These are phyloP conservation scores for Syngnathus floridae DNA, from an alignment of 2,113 vertebrate species.

Conservation along the genomic window DNA sequence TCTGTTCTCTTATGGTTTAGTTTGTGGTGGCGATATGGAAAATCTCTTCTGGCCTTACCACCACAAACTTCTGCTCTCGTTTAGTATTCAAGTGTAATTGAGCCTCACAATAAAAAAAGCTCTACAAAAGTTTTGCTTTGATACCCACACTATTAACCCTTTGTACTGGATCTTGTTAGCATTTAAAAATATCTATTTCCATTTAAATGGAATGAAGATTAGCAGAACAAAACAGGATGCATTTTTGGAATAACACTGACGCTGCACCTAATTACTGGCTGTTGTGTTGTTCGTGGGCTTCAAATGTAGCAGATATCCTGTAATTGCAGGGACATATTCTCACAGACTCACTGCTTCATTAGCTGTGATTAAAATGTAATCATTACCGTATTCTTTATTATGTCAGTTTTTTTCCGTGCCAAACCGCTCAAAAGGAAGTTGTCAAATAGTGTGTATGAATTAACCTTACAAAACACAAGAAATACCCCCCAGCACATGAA, in stretches of 20 bases:
- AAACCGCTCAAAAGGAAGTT: slow-evolving; percentile 2
- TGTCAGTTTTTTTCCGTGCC: slow-evolving; percentile 18
- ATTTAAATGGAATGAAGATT: neutral
- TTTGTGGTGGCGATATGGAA: neutral
- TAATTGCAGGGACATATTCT: slow-evolving; percentile 22
- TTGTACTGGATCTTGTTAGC: neutral
- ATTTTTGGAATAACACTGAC: neutral
- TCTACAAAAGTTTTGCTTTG: neutral
- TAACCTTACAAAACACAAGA: neutral
- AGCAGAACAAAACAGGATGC: neutral
- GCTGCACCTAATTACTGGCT: neutral
- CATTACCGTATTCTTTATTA: slow-evolving; percentile 23
- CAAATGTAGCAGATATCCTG: slow-evolving; percentile 13
- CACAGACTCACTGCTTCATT: slow-evolving; percentile 27
- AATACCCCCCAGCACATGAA: slow-evolving; percentile 5
- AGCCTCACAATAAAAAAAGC: neutral
- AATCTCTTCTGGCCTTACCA: neutral
- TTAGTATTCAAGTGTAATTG: neutral
- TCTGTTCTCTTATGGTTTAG: neutral
- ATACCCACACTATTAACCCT: neutral
- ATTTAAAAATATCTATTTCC: neutral
- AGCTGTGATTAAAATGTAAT: slow-evolving; percentile 39
- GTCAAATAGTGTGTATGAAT: neutral
- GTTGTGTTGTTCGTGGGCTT: neutral
- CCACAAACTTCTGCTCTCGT: neutral